Evolutionary conservation across 2,888 invertebrate species (phyloP), one percentile per base, ranked within the genome.

Genomic region (Apotomis betuletana): DNA sequence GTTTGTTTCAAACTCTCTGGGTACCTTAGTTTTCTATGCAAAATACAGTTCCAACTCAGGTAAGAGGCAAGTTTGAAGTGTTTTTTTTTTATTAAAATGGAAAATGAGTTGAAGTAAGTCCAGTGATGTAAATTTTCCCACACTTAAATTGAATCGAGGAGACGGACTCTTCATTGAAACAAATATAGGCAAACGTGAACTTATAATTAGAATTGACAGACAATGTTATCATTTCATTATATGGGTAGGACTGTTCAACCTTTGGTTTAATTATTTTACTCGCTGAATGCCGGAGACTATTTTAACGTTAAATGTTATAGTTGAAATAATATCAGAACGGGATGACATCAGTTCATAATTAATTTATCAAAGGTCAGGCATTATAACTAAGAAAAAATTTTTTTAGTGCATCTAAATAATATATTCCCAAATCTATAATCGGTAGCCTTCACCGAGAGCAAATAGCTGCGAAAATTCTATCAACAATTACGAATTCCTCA

Each of bases 401-500:
- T 15, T 15, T 15, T 15, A 15, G 6, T 44, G 44, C 5, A 44
- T 44, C 38, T 51, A 51, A 59, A 67, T 27, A 59, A 67, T 27
- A 27, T 27, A 2, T 27, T 27, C 27, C 2, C 27, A 27, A 27
- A 27, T 27, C 27, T 27, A 27, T 27, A 27, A 27, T 27, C 27
- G 51, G 63, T 72, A 72, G 70, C 71, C 77, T 74, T 74, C 70
- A 67, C 69, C 58, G 68, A 69, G 60, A 76, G 74, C 75, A 75
- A 76, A 75, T 75, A 74, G 79, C 78, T 78, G 79, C 76, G 78
- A 76, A 83, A 85, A 88, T 87, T 87, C 86, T 86, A 87, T 86
- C 87, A 87, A 85, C 88, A 88, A 89, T 87, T 86, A 87, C 85
- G 84, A 82, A 85, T 87, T 88, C 87, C 85, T 84, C 83, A 86